Evolutionary conservation across 1,140 invertebrate species (phyloP).

Genomic region (Triops longicaudatus): DNA sequence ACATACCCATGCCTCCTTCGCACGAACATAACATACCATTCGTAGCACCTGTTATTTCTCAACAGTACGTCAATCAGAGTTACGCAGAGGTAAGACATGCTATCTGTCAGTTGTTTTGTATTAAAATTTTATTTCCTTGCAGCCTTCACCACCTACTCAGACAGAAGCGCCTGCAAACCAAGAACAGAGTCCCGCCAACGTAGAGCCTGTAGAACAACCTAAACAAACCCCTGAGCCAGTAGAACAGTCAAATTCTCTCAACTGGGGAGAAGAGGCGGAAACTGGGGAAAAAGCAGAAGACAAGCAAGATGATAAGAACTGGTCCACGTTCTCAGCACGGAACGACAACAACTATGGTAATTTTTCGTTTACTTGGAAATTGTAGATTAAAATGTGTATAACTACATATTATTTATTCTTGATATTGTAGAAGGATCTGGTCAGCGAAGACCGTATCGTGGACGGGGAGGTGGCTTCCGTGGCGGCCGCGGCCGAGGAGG

Average conservation of each 20-base stretch:
- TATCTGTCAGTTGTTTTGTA: too few relatives aligned
- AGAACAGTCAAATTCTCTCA: neutral
- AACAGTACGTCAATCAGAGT: neutral
- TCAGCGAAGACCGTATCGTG: constrained; percentile 10
- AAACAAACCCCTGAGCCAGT: neutral
- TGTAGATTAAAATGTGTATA: neutral
- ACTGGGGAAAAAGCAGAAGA: neutral
- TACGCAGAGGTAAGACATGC: neutral
- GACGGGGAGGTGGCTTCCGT: constrained; percentile 21
- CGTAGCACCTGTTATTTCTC: neutral
- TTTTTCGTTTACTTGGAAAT: neutral
- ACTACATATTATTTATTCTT: too few relatives aligned
- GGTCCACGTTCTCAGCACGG: constrained; percentile 9
- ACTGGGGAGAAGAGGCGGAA: constrained; percentile 7
- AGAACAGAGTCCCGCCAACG: neutral
- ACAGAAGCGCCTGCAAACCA: neutral
- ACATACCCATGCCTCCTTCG: constrained; percentile 20
- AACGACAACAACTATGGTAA: constrained; percentile 21
- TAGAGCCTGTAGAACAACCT: neutral
- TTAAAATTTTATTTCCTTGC: neutral
- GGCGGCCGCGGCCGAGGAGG: constrained; percentile 13
- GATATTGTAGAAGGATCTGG: neutral
- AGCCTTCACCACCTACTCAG: constrained; percentile 18
- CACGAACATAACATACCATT: constrained; percentile 11
- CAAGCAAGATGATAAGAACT: constrained; percentile 19